Evolutionary conservation across 2,113 vertebrate species (phyloP).

Genomic region (Cyanistes caeruleus): DNA sequence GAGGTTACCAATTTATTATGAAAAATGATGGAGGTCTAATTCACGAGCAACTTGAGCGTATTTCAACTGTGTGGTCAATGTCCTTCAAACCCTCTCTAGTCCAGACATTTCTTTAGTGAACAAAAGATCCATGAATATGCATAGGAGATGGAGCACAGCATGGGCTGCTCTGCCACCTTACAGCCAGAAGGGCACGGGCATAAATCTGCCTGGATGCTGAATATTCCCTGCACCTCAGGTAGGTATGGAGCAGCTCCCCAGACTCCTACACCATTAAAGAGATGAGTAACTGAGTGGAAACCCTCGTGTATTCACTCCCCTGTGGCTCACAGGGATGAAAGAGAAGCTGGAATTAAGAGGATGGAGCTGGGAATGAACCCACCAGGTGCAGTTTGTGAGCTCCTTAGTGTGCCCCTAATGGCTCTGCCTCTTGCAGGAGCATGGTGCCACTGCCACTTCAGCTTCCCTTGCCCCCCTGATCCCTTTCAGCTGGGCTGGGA

Average conservation of each 20-base stretch:
- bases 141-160: slow-evolving; percentile 37
- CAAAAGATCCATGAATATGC: slow-evolving; percentile 67
- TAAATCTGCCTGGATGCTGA: slow-evolving; percentile 48
- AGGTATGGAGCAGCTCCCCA: not conserved
- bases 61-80: not conserved
- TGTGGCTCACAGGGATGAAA: not conserved
- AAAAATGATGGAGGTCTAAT: slow-evolving; percentile 25
- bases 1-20: not conserved
- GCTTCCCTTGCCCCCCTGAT: not conserved
- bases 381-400: not conserved
- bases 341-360: not conserved
- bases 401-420: not conserved
- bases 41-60: not conserved
- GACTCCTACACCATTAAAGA: not conserved
- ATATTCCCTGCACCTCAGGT: not conserved
- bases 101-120: slow-evolving; percentile 29
- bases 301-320: not conserved
- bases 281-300: slow-evolving; percentile 31
- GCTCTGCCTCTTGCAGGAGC: not conserved
- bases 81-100: slow-evolving; percentile 57
- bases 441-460: rapidly evolving
- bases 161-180: slow-evolving; percentile 50
- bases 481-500: not conserved
- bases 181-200: slow-evolving; percentile 47
- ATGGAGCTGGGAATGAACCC: not conserved